Conservation (phyloP, 1,140 invertebrate species). For the Coelopa frigida region DNA sequence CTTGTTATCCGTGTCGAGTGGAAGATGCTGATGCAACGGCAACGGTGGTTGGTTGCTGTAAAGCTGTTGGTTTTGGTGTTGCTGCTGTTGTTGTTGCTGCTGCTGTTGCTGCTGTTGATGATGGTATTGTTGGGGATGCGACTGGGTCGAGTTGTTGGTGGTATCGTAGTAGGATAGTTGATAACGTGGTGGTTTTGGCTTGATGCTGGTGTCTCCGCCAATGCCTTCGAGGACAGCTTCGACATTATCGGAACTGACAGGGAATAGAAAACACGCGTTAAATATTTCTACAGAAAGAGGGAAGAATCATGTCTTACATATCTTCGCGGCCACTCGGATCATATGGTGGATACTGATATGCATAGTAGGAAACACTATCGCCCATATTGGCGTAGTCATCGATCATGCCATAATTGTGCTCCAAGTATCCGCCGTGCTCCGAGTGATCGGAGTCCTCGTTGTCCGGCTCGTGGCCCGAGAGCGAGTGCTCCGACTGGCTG, state of each 20-base stretch:
- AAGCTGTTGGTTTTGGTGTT: conserved; percentile 17
- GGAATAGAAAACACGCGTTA: not conserved
- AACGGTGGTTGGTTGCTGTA: conserved; percentile 36
- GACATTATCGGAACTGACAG: conserved; percentile 37
- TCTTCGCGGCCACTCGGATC: conserved; percentile 42
- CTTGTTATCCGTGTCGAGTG: conserved; percentile 34
- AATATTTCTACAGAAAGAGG: not conserved
- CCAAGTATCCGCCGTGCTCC: conserved; percentile 56
- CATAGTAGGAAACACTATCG: conserved; percentile 53
- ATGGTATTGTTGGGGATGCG: conserved; percentile 36
- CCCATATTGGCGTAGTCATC: conserved; percentile 43
- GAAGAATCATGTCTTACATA: conserved; percentile 28
- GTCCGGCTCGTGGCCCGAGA: conserved; percentile 59
- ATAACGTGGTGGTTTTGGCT: conserved; percentile 30
- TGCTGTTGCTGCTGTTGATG: conserved; percentile 9
- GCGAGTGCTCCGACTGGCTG: conserved; percentile 48
- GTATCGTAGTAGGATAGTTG: conserved; percentile 41
- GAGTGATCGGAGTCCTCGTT: conserved; percentile 60
- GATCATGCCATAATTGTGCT: conserved; percentile 48
- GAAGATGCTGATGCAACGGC: conserved; percentile 27
- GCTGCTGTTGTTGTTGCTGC: conserved; percentile 19
- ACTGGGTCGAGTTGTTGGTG: conserved; percentile 37
- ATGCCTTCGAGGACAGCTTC: conserved; percentile 42
- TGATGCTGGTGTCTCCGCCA: conserved; percentile 17
- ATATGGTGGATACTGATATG: conserved; percentile 49